These are phyloP conservation scores for Chrysopa pallens DNA, from an alignment of 1,140 invertebrate genomes.

Conservation along the genomic window DNA sequence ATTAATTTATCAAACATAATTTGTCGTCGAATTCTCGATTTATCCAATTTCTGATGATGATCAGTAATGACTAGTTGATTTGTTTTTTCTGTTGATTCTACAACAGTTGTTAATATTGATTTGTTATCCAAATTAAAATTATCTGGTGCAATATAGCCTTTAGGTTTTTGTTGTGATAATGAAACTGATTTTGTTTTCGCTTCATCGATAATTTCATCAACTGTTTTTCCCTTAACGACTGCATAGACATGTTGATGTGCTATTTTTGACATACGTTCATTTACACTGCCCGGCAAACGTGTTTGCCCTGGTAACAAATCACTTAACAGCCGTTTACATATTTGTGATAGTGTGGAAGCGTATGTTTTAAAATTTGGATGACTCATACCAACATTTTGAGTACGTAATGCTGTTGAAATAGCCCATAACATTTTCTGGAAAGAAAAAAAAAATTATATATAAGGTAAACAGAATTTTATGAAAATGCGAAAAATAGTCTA, in stretches of 20 bases:
- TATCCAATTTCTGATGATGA: conserved; percentile 23
- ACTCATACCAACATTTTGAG: conserved; percentile 38
- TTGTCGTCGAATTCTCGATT: conserved; percentile 21
- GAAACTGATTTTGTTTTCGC: conserved; percentile 18
- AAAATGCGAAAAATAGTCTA: no score
- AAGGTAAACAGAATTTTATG: no score
- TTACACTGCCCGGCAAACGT: conserved; percentile 27
- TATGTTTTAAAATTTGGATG: conserved; percentile 43
- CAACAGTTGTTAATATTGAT: conserved; percentile 15
- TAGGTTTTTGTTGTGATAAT: conserved; percentile 15
- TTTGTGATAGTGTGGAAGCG: conserved; percentile 31
- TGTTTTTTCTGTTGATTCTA: neutral
- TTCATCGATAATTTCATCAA: conserved; percentile 32
- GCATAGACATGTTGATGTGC: conserved; percentile 39
- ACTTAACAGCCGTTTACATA: conserved; percentile 25
- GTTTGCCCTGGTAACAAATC: conserved; percentile 25
- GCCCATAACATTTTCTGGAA: conserved; percentile 51
- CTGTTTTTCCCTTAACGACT: conserved; percentile 35
- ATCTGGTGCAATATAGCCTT: conserved; percentile 24
- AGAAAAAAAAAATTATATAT: no score
- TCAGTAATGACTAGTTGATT: conserved; percentile 12
- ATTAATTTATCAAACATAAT: conserved; percentile 24
- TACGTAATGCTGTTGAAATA: conserved; percentile 39
- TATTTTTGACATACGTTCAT: conserved; percentile 35
- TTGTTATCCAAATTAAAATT: conserved; percentile 16